Evolutionary conservation across 2,113 vertebrate genomes (phyloP).

Genomic region (Tauraco erythrolophus): DNA sequence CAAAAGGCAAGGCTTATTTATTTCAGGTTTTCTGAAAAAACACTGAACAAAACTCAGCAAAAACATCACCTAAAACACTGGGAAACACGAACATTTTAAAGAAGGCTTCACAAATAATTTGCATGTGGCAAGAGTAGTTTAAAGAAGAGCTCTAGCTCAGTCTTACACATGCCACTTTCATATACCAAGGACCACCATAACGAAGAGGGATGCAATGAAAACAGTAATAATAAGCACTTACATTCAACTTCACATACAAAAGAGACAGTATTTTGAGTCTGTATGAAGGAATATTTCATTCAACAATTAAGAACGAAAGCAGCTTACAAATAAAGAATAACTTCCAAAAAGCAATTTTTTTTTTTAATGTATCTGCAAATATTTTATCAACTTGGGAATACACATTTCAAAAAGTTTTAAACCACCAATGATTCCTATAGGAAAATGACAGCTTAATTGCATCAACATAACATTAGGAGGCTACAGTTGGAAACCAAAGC

Average conservation of each 20-base stretch:
- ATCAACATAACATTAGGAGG: not conserved
- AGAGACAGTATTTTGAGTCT: not conserved
- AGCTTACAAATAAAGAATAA: not conserved
- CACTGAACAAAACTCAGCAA: not conserved
- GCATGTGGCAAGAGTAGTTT: accelerated
- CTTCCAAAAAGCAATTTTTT: not conserved
- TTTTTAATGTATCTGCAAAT: not conserved
- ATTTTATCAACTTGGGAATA: not conserved
- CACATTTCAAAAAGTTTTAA: not conserved
- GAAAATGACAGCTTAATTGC: not conserved
- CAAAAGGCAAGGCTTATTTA: not conserved
- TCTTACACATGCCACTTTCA: not conserved
- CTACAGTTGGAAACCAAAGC: not conserved
- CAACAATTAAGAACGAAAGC: not conserved
- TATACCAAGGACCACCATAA: not conserved
- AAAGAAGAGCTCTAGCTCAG: not conserved
- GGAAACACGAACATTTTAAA: not conserved
- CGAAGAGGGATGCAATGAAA: accelerated
- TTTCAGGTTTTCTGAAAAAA: not conserved
- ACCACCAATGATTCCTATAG: not conserved
- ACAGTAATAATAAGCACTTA: not conserved
- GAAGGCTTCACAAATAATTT: not conserved
- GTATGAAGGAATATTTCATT: not conserved
- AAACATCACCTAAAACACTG: not conserved
- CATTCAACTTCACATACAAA: not conserved